Percentiles rank a stretch among this genome's conserved stretches.
Evolutionary conservation across 2,888 invertebrate genomes (phyloP).

Genomic region (Melanostoma mellinum): DNA sequence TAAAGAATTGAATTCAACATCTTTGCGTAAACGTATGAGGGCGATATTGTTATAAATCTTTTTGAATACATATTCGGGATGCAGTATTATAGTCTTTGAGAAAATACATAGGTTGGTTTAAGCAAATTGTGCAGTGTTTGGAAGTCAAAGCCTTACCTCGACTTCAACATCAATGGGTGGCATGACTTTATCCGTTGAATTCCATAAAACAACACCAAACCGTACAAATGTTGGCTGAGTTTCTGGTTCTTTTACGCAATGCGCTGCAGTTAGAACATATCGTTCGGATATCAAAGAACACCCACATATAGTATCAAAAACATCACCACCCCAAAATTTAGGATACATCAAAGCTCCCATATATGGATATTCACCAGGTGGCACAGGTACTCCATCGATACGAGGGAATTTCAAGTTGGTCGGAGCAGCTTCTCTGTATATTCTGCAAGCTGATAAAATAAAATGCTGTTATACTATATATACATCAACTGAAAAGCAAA

Average conservation of each 20-base stretch:
- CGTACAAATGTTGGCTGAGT: conserved; percentile 76
- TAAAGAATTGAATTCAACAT: no score
- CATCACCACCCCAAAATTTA: conserved; percentile 68
- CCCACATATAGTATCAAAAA: conserved; percentile 76
- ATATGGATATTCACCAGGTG: conserved; percentile 78
- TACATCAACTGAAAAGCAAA: no score
- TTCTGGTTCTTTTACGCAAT: conserved; percentile 76
- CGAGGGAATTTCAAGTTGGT: no score
- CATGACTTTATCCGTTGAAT: conserved; percentile 37
- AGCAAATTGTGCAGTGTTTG: no score
- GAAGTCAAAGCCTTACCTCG: conserved; percentile 69
- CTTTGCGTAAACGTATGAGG: no score
- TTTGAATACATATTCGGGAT: no score
- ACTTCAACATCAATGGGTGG: conserved; percentile 73
- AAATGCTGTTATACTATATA: no score
- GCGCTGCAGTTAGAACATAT: conserved; percentile 79
- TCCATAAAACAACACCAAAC: conserved; percentile 77
- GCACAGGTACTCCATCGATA: conserved; percentile 75
- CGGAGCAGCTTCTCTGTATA: no score
- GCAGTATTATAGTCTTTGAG: no score
- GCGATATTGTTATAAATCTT: no score
- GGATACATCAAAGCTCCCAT: conserved; percentile 78
- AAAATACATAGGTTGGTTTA: no score
- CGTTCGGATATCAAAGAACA: conserved; percentile 77
- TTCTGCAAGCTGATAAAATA: no score